Base-by-base conservation (phyloP, 2,888 invertebrate species). In the Conchocele bisecta region DNA sequence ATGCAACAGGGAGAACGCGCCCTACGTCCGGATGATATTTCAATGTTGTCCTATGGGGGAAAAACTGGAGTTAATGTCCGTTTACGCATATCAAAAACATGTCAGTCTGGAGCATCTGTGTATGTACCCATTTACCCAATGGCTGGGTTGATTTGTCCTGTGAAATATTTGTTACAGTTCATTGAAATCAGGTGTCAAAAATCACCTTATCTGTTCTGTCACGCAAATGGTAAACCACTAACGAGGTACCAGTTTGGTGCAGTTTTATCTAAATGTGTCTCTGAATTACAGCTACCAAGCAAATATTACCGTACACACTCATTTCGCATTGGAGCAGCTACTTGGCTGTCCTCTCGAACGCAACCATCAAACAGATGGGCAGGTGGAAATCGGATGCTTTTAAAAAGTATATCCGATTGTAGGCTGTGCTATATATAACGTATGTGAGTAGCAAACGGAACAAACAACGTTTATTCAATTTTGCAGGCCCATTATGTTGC, bases 241-340 rank as follows among this genome's bases (percentile, higher is more conserved):
- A 53, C 29, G 9, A 3, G 53, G 3, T 53, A 31, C 17, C 53
- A 53, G 29, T 53, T 53, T 20, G 35, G 35, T 2, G 53, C 35
- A 7, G 51, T 51, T 3, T 29, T 51, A 20, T 17, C 29, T 6
- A 51, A 51, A 51, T 29, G 17, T 9, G n/a, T 51, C 2, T 3
- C 11, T 9, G 17, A 9, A 3, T 20, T 51, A n/a, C 29, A 24
- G 2, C 7, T 53, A 7, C 9, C 31, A 17, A 6, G 17, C 20
- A 20, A 11, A 7, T 3, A 13, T 15, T 53, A 17, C 15, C 11
- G 17, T 7, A 9, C 33, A 22, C 53, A 53, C 24, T 53, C 53
- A 37, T 53, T 53, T 53, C 2, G 35, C 5, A 51, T 53, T 4
- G 53, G 53, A 5, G 53, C 53, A 33, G 53, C 53, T 22, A 53